Percentiles rank a stretch among this genome's conserved stretches.
These are phyloP conservation scores for Calliopsis andreniformis DNA, from an alignment of 1,140 invertebrate genomes.

Conservation along the genomic window DNA sequence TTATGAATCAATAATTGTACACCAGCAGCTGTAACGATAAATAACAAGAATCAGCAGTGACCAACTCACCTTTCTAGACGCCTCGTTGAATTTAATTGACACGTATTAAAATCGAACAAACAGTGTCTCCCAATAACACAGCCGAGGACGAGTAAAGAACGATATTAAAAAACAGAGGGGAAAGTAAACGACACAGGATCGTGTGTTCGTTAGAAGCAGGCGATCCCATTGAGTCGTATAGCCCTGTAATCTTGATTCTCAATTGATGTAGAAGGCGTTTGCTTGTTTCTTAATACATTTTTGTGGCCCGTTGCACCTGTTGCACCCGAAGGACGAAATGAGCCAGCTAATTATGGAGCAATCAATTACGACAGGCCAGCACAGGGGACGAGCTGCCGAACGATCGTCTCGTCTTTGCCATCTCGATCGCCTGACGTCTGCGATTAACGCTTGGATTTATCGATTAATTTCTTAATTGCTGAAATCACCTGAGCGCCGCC, in stretches of 20 bases:
- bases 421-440: background rate
- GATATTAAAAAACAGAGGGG: background rate
- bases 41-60: conserved; percentile 11
- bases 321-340: conserved; percentile 50
- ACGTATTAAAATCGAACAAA: conserved; percentile 25
- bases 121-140: conserved; percentile 21
- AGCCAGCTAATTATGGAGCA: conserved; percentile 57
- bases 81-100: conserved; percentile 32
- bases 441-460: conserved; percentile 13
- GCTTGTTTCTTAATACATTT: conserved; percentile 54
- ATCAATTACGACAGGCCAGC: conserved; percentile 59
- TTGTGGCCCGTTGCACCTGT: conserved; percentile 58
- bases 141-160: conserved; percentile 21
- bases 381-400: conserved; percentile 17
- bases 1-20: background rate
- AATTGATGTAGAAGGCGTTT: conserved; percentile 38
- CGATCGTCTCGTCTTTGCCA: conserved; percentile 13
- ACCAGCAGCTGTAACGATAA: conserved; percentile 30
- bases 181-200: background rate
- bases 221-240: conserved; percentile 11
- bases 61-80: background rate
- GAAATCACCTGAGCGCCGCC: conserved; percentile 38
- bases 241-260: conserved; percentile 40
- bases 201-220: conserved; percentile 12
- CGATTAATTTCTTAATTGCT: conserved; percentile 59